phyloP scores from a whole-genome alignment of 2,888 invertebrate genomes.

The Aquatica leii region DNA sequence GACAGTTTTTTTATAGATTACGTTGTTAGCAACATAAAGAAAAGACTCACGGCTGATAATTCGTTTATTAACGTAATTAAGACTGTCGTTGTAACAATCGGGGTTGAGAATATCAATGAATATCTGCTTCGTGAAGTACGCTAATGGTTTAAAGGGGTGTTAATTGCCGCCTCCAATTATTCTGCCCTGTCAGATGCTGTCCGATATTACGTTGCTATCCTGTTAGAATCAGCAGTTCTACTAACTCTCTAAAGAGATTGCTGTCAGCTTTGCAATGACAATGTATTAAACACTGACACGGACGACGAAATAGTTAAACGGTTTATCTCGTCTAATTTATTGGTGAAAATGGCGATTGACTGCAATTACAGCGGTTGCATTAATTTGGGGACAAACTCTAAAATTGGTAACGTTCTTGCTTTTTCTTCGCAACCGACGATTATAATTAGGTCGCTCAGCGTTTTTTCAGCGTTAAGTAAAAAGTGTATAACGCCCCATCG shows the following conservation, averaged over 20 bases:
- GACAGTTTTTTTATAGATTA: no score
- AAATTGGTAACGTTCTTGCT: no score
- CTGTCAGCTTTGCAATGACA: constrained; percentile 22
- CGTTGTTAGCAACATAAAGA: not conserved
- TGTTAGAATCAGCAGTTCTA: constrained; percentile 32
- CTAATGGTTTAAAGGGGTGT: constrained; percentile 42
- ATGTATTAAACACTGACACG: constrained; percentile 16
- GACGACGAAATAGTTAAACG: no score
- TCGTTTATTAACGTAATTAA: constrained; percentile 34
- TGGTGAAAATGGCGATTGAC: no score
- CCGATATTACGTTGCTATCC: constrained; percentile 26
- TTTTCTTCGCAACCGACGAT: no score
- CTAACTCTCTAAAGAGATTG: constrained; percentile 6
- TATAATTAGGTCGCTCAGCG: no score
- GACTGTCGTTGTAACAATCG: constrained; percentile 34
- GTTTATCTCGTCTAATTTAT: no score
- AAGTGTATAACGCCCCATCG: no score
- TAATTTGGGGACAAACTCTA: no score
- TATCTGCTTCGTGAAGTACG: constrained; percentile 36
- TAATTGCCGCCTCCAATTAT: constrained; percentile 44
- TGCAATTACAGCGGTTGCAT: no score
- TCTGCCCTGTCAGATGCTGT: constrained; percentile 36
- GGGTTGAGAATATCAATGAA: constrained; percentile 32
- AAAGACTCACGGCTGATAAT: constrained; percentile 24
- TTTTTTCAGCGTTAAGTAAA: no score